A percentile compares a stretch with the other conserved stretches of the same genome.
These are phyloP conservation scores for Portunus trituberculatus DNA, from an alignment of 1,140 invertebrate genomes.

Conservation along the genomic window DNA sequence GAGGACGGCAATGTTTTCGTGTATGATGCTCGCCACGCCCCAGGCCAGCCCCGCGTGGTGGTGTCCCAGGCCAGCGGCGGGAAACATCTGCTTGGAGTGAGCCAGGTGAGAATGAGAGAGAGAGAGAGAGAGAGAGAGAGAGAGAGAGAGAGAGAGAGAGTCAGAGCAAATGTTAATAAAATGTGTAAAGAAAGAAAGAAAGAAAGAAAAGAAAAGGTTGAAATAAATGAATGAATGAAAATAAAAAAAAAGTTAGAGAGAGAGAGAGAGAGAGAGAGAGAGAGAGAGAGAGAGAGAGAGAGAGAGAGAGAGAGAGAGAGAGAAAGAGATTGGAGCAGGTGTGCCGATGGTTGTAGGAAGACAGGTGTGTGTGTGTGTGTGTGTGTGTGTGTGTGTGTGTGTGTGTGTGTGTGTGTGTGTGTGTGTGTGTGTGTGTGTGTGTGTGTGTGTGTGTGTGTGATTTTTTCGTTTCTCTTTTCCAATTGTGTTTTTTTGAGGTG, in stretches of 20 bases:
- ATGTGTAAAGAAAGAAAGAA: not conserved
- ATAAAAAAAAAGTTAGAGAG: not conserved
- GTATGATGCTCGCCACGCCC: constrained; percentile 36
- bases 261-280: constrained; percentile 11
- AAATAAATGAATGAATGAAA: not conserved
- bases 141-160: not conserved
- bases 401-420: not conserved
- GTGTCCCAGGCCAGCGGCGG: not conserved
- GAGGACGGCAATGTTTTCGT: constrained; percentile 53
- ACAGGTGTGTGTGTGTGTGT: too few species aligned
- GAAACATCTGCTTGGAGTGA: constrained; percentile 48
- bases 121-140: not conserved
- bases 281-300: not conserved
- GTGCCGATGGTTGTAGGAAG: too few species aligned
- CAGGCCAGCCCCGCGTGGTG: not conserved
- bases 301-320: too few species aligned
- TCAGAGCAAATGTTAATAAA: not conserved
- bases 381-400: not conserved
- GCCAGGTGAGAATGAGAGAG: constrained; percentile 4
- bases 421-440: too few species aligned
- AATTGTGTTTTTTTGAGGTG: not conserved
- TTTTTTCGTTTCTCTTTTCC: not conserved
- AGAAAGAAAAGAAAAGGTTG: not conserved
- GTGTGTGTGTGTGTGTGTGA: not conserved
- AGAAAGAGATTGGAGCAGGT: too few species aligned